Percentiles rank a stretch among this genome's conserved stretches.
Evolutionary conservation across 2,113 vertebrate genomes (phyloP).

Genomic region (Clinocottus analis): DNA sequence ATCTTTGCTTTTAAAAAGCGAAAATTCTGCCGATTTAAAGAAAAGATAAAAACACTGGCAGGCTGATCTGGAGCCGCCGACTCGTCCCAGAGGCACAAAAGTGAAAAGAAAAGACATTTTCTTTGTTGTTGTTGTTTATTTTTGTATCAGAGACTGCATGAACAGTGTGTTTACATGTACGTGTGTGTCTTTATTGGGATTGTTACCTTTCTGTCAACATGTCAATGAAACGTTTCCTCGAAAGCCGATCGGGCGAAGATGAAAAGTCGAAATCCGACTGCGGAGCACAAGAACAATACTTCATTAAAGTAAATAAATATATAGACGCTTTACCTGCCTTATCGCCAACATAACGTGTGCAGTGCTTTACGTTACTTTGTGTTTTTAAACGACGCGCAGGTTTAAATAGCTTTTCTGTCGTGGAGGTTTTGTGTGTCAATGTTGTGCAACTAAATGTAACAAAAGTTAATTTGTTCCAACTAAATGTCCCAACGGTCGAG

Average conservation of each 20-base stretch:
- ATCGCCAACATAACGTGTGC: background rate
- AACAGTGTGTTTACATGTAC: constrained; percentile 27
- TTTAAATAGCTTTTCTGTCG: constrained; percentile 52
- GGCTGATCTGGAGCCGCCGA: no score
- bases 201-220: constrained; percentile 22
- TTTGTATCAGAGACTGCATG: constrained; percentile 39
- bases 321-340: constrained; percentile 37
- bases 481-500: constrained; percentile 72
- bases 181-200: constrained; percentile 24
- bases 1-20: constrained; percentile 21
- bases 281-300: constrained; percentile 6
- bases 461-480: constrained; percentile 64
- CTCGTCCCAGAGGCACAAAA: constrained; percentile 12
- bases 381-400: constrained; percentile 1
- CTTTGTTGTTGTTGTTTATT: background rate
- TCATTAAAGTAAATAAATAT: background rate
- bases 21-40: no score
- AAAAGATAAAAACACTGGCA: no score
- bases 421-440: constrained; percentile 69
- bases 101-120: background rate
- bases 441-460: constrained; percentile 67
- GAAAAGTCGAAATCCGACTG: constrained; percentile 13
- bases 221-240: no score
- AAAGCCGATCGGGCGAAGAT: constrained; percentile 2
- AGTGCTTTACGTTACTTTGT: constrained; percentile 14